Percentiles rank a stretch among this genome's conserved stretches.
phyloP scores from a whole-genome alignment of 2,888 invertebrate genomes.

The Polylopha cassiicola region DNA sequence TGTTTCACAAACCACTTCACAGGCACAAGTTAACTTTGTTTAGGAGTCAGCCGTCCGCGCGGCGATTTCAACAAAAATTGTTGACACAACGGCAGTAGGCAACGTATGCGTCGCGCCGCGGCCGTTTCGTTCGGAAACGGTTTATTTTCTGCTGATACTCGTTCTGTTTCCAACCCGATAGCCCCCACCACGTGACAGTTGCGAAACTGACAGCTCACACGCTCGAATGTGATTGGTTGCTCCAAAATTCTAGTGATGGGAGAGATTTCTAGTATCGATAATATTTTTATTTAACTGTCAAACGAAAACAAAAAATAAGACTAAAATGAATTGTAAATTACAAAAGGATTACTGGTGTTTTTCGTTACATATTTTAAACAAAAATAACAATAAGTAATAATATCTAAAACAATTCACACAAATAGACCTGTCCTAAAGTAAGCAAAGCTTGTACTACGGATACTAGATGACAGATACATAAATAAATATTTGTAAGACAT shows the following conservation, averaged over 20 bases:
- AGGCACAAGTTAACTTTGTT: slow-evolving; percentile 48
- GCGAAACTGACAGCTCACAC: slow-evolving; percentile 18
- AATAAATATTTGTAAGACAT: no score
- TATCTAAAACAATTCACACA: no score
- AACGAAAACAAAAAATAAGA: no score
- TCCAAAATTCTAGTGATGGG: slow-evolving; percentile 9
- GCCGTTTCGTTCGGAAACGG: slow-evolving; percentile 35
- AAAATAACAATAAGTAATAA: no score
- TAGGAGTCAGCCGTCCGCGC: slow-evolving; percentile 39
- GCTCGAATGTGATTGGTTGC: slow-evolving; percentile 8
- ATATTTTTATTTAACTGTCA: no score
- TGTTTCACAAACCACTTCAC: slow-evolving; percentile 58
- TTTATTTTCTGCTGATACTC: no score
- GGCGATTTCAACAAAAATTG: slow-evolving; percentile 36
- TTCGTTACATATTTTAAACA: no score
- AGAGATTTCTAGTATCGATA: neutral
- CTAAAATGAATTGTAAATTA: no score
- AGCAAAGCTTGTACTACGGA: no score
- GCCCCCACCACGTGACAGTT: slow-evolving; percentile 44
- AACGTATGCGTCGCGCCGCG: slow-evolving; percentile 18
- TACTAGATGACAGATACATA: no score
- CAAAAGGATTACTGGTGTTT: no score
- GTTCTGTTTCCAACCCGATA: slow-evolving; percentile 17
- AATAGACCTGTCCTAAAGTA: no score
- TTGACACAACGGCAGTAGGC: slow-evolving; percentile 35